Percentiles rank a stretch among this genome's conserved stretches.
phyloP scores from a whole-genome alignment of 1,140 invertebrate species.

The Xylocopa sonorina region DNA sequence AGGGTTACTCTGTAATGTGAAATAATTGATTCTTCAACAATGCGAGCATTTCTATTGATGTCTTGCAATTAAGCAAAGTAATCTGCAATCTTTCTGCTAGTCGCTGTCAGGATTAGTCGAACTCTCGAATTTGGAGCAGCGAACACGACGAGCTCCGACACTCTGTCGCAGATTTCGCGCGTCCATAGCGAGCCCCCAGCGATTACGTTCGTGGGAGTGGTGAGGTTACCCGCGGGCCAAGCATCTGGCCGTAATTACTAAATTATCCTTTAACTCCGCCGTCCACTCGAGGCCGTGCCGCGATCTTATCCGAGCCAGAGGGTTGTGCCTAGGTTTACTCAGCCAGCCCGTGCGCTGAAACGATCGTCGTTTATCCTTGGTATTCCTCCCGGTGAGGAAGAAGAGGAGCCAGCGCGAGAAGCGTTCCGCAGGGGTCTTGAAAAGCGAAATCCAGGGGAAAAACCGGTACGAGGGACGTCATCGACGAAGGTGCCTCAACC shows the following conservation, averaged over 20 bases:
- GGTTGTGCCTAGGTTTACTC: constrained; percentile 67
- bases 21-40: no score
- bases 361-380: constrained; percentile 63
- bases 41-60: no score
- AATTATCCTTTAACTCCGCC: constrained; percentile 69
- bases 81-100: no score
- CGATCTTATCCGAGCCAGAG: constrained; percentile 65
- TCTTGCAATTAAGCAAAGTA: no score
- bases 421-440: neutral
- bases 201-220: constrained; percentile 60
- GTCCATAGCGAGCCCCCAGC: neutral
- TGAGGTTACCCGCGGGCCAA: constrained; percentile 56
- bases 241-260: constrained; percentile 70
- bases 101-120: no score
- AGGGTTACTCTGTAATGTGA: no score
- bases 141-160: neutral
- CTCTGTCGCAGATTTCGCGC: neutral
- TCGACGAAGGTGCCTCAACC: constrained; percentile 4
- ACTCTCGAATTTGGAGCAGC: neutral
- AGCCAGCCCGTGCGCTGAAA: constrained; percentile 46
- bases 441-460: constrained; percentile 34
- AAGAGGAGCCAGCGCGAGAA: neutral
- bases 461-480: constrained; percentile 29
- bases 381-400: constrained; percentile 8
- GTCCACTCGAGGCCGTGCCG: constrained; percentile 63